Evolutionary conservation across 2,888 invertebrate species (phyloP).

Genomic region (Drosophila hamatofila): DNA sequence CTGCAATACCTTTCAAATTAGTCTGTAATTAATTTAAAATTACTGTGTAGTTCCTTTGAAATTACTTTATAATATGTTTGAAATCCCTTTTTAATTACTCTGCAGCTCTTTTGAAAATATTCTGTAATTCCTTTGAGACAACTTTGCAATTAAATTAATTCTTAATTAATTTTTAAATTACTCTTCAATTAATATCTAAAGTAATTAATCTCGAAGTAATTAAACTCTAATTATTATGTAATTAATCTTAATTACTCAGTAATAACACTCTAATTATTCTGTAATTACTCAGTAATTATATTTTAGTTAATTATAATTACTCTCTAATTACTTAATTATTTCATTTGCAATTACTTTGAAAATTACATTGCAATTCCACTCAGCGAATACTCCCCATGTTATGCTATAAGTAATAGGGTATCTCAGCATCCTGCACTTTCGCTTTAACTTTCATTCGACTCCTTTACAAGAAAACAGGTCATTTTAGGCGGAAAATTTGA

Average conservation of each 20-base stretch:
- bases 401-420: slow-evolving; percentile 20
- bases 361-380: background rate
- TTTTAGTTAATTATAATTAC: background rate
- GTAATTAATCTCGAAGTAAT: too few relatives aligned
- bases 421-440: background rate
- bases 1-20: background rate
- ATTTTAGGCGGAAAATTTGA: slow-evolving; percentile 40
- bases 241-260: background rate
- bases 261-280: background rate
- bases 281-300: background rate
- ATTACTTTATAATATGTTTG: background rate
- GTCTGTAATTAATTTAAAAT: background rate
- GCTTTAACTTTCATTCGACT: background rate
- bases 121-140: background rate
- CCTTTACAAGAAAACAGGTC: slow-evolving; percentile 5
- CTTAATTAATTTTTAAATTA: background rate
- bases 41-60: background rate
- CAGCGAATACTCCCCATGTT: background rate
- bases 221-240: too few relatives aligned
- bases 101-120: background rate
- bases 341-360: background rate
- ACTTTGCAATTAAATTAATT: background rate
- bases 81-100: background rate
- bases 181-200: background rate
- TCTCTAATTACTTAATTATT: background rate